phyloP scores from a whole-genome alignment of 1,140 invertebrate species.

The Papilio helenus region DNA sequence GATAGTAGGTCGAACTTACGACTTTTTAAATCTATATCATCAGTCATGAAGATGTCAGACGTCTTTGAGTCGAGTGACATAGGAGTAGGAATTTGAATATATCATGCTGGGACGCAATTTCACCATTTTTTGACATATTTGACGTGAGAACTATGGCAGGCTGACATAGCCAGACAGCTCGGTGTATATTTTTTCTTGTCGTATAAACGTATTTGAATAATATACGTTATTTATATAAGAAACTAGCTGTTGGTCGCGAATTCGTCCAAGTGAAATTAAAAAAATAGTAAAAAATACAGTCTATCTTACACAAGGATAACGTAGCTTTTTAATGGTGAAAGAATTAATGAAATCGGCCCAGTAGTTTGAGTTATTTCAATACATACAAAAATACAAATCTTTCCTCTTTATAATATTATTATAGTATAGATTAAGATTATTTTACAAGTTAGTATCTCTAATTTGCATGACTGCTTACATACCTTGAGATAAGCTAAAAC shows the following conservation, averaged over 20 bases:
- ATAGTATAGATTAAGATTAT: too few species aligned
- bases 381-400: too few species aligned
- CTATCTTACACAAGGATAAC: too few species aligned
- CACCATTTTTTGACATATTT: constrained; percentile 64
- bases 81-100: constrained; percentile 72
- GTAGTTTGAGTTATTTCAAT: too few species aligned
- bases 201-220: constrained; percentile 15
- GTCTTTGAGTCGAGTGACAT: constrained; percentile 73
- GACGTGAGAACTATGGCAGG: constrained; percentile 49
- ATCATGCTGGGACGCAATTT: constrained; percentile 76
- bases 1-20: constrained; percentile 16
- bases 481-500: background rate
- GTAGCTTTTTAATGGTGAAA: too few species aligned
- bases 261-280: too few species aligned
- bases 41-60: constrained; percentile 72
- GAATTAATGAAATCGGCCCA: too few species aligned
- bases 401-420: too few species aligned
- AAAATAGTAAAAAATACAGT: too few species aligned
- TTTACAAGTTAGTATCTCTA: background rate
- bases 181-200: constrained; percentile 51
- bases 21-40: constrained; percentile 38
- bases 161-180: constrained; percentile 47
- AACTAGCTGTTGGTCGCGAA: too few species aligned
- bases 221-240: background rate
- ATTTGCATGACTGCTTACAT: background rate